Evolutionary conservation across 2,797 vertebrate genomes (phyloP), one percentile per base, ranked within the genome.

Genomic region (Allenopithecus nigroviridis): DNA sequence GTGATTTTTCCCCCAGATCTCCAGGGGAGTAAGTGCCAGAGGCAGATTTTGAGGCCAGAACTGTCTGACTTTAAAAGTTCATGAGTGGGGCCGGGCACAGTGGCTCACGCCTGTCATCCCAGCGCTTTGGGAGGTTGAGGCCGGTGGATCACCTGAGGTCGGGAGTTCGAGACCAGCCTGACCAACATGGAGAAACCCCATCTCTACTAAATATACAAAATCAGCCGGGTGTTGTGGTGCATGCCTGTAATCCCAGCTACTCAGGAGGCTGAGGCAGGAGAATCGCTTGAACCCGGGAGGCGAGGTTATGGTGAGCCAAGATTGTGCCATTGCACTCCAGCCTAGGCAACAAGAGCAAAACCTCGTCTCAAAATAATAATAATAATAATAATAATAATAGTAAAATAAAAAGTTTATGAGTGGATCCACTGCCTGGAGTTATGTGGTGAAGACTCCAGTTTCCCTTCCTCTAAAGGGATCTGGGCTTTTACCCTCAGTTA

Each of bases 71-170:
- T 68, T n/a, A n/a, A 85, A 85, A 68, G 2, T 72, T 43, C 19
- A 24, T 8, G 1, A 48, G 12, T n/a, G 19, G 43, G 84, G 2
- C 14, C 13, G 5, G 16, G 30, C 16, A 1, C 7, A 2, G 30
- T 68, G 33, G 17, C 61, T n/a, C 61, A 68, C 0, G 1, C 61
- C 61, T 68, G 33, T 68, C 8, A 68, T 68, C 61, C 33, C 61
- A 68, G 16, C 4, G 4, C 61, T 68, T 68, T n/a, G 61, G 61
- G 61, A 68, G 33, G 30, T 33, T 0, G 3, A 68, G 61, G 61
- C 4, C 0, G 16, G 61, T 4, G 0, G 30, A 68, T n/a, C 61
- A 17, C 61, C 61, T 68, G 30, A 68, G 16, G 61, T 68, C 3
- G 3, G 33, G 61, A n/a, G 61, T 68, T 68, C 30, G 7, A 68